Base-by-base conservation (phyloP, 2,113 vertebrate species). In the Isurus oxyrinchus region DNA sequence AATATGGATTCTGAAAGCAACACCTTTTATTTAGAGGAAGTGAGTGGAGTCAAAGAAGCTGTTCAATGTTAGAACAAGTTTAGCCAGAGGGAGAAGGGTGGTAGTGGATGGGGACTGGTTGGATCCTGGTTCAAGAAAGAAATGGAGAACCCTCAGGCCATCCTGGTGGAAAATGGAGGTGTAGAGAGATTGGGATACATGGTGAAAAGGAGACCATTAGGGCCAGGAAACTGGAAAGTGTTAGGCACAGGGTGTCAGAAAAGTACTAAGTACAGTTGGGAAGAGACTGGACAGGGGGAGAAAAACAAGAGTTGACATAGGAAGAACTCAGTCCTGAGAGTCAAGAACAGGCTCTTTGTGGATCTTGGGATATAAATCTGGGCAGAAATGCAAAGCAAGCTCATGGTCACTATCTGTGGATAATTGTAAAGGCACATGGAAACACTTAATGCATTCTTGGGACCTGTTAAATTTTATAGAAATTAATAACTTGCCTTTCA, bases 401-500 rank as follows among this genome's bases (percentile, higher is more conserved):
- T 27, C 86, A 0, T 2, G n/a, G 81, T 49, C 16, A 19, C 16
- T 88, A 53, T 53, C 49, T 53, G 49, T n/a, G 49, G 23, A 88
- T 10, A 88, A 91, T 14, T 59, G 88, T 21, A 57, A 90, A 11
- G 25, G 11, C 2, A 25, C 55, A 31, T 91, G 19, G 23, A 88
- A 88, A 88, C 23, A 21, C 53, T 59, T 35, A 91, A 55, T 31
- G 35, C 88, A 35, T 91, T 91, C 53, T 57, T 57, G 88, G 55
- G 27, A 91, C 55, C 19, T 13, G 40, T 67, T 66, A 95, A n/a
- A 67, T 95, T n/a, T 44, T 67, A 19, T 67, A 67, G n/a, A 95
- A 95, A 95, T 25, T 67, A 95, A 61, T n/a, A 93, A 40, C 91
- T 63, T 94, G n/a, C 86, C 44, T 93, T 94, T 35, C 90, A 53